Evolutionary conservation across 2,888 invertebrate species (phyloP), one percentile per base, ranked within the genome.

Genomic region (Clitarchus hookeri): DNA sequence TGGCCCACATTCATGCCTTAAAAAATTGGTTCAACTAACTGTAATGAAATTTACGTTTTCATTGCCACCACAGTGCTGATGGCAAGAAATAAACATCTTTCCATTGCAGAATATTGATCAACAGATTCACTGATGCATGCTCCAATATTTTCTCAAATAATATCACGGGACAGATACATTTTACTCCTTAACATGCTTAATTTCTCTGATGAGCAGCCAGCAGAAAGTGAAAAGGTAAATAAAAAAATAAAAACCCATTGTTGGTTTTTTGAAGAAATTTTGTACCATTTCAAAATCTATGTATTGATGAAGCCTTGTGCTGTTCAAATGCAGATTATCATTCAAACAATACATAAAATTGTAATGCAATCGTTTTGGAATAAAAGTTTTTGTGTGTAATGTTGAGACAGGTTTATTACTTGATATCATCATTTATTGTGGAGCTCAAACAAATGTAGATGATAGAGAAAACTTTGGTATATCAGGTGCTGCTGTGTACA

Each of bases 401-500:
- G 65, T 65, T 11, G 65, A 23, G n/a, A 65, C 65, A 11, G 65
- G 65, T 6, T 65, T 11, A n/a, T n/a, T 88, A 19, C 84, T 87
- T 48, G 85, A 88, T 80, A 44, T 88, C 26, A 84, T 86, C 27
- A 80, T 88, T 23, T 87, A 88, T 53, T 86, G 84, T 8, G 84
- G 87, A n/a, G 83, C 85, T 19, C 25, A 54, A 36, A 85, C 82
- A 48, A 44, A 85, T 26, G 54, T 85, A 13, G 77, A 16, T 11
- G 25, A 77, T 44, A 79, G 83, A n/a, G 13, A 48, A 25, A 54
- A 84, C n/a, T 48, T 88, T 25, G 88, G 85, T 19, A 53, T 87
- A 27, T 87, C 88, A 23, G 87, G 86, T 19, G 65, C 83, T 26
- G 85, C 86, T 82, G 88, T 89, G 12, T 80, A 54, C 27, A 83